phyloP scores from a whole-genome alignment of 2,113 vertebrate species.

The Nansenia antarctica region DNA sequence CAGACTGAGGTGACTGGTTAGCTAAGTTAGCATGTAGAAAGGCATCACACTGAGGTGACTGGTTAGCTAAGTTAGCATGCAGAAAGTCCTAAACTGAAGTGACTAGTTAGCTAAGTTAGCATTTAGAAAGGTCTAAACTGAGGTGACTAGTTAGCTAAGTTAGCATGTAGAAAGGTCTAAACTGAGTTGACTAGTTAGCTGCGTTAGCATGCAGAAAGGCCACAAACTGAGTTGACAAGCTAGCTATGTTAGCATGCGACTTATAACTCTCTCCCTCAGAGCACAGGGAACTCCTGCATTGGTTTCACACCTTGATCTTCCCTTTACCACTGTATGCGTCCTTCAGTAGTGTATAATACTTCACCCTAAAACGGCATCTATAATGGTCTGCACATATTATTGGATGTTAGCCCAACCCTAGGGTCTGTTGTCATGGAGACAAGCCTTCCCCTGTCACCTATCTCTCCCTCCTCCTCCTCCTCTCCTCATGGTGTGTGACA shows the following conservation, averaged over 20 bases:
- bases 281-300: background rate
- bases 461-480: constrained; percentile 20
- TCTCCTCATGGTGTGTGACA: constrained; percentile 20
- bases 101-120: too few relatives aligned
- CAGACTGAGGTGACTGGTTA: background rate
- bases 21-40: too few relatives aligned
- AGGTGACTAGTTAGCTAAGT: too few relatives aligned
- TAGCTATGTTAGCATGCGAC: background rate
- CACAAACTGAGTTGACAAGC: too few relatives aligned
- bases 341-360: background rate
- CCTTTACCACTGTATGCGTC: background rate
- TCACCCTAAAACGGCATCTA: background rate
- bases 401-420: background rate
- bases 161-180: too few relatives aligned
- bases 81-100: too few relatives aligned
- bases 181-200: too few relatives aligned
- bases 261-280: background rate
- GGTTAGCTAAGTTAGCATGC: too few relatives aligned
- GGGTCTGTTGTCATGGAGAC: constrained; percentile 19
- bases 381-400: constrained; percentile 2
- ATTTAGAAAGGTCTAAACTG: too few relatives aligned
- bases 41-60: background rate
- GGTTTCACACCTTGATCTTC: background rate
- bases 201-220: too few relatives aligned
- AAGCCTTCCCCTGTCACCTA: constrained; percentile 15